Base-by-base conservation (phyloP, 2,888 invertebrate genomes). In the Nematopogon swammerdamellus region DNA sequence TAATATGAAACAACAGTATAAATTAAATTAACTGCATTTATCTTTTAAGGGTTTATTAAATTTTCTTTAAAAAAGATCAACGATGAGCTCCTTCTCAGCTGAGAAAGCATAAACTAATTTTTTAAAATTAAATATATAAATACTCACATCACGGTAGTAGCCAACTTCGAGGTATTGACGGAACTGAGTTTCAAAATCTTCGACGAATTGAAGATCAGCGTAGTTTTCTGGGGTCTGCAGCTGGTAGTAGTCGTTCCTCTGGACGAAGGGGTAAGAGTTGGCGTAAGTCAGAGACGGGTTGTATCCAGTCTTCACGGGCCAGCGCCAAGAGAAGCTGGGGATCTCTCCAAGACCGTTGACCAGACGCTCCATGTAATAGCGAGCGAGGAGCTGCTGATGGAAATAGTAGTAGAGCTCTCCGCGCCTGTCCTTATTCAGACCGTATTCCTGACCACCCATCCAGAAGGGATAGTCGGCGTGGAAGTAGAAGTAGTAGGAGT, bases 291-390 rank as follows among this genome's bases (percentile, higher is more conserved):
- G 59, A 49, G 68, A 67, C 17, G 84, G 79, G 54, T 77, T 68
- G 57, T 75, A 84, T 46, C 82, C 82, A 29, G 69, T 64, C 50
- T 67, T 60, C 50, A 82, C 60, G 20, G 72, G 67, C 29, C 63
- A 57, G 55, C 68, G 60, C 63, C 67, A 76, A 54, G 73, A 70
- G 59, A 82, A 70, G 18, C 81, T 74, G 5, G 82, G 79, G 54
- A 88, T 82, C 45, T 82, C 81, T 14, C 84, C 84, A 52, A 87
- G 60, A 18, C 82, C 83, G 56, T 87, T 84, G 29, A 85, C 80
- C 50, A 86, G 68, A 66, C 89, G 85, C 61, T 89, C 88, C 60
- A 88, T 65, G 60, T 85, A 84, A 75, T 87, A 89, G 60, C 88
- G 85, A 52, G 86, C 83, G 58, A 87, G 61, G 14, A 88, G 60